phyloP scores from a whole-genome alignment of 2,113 vertebrate genomes.

The Danio rerio region GRCz12tu NC_133182.1:25886501-25887000 shows the following conservation, averaged over 20 bases:
- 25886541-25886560: neutral
- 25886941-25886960: too few species aligned
- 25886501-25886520: neutral
- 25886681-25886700: constrained; percentile 86
- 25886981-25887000: too few species aligned
- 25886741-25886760: neutral
- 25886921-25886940: too few species aligned
- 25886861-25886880: too few species aligned
- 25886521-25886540: neutral
- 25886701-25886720: neutral
- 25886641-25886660: constrained; percentile 92
- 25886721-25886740: neutral
- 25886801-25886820: neutral
- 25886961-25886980: too few species aligned
- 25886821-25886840: too few species aligned
- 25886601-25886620: constrained; percentile 99
- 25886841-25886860: too few species aligned
- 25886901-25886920: too few species aligned
- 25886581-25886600: constrained; percentile 84
- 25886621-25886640: constrained; percentile 97
- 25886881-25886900: too few species aligned
- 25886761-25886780: neutral
- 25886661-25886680: constrained; percentile 79
- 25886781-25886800: neutral
- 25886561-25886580: neutral